Evolutionary conservation across 2,888 invertebrate species (phyloP).

Genomic region (Amblyteles armatorius): DNA sequence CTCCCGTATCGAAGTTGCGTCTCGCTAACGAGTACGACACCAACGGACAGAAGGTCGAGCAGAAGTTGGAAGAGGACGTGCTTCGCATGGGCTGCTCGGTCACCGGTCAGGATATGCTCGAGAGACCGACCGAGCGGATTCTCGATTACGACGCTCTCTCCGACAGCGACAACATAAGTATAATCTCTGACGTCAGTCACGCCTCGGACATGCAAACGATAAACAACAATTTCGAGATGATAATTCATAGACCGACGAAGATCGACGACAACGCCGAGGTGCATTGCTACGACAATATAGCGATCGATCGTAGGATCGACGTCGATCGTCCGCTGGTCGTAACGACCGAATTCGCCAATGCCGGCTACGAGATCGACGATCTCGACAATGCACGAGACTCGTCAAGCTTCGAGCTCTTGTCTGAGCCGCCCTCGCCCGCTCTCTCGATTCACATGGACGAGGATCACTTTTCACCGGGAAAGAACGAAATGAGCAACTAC

Average conservation of each 20-base stretch:
- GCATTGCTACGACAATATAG: neutral
- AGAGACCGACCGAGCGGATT: conserved; percentile 49
- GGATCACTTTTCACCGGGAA: conserved; percentile 67
- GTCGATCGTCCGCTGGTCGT: neutral
- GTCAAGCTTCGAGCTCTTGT: conserved; percentile 71
- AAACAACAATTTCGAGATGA: conserved; percentile 75
- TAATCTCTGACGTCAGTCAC: conserved; percentile 76
- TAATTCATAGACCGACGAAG: conserved; percentile 74
- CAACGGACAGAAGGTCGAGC: neutral
- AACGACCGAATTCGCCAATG: neutral
- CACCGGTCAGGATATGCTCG: conserved; percentile 59
- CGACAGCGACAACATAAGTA: conserved; percentile 81
- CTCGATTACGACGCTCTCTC: conserved; percentile 73
- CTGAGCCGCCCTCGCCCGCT: conserved; percentile 68
- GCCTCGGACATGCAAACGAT: conserved; percentile 68
- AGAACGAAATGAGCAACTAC: conserved; percentile 54
- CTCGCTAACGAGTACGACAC: neutral
- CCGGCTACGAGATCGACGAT: conserved; percentile 51
- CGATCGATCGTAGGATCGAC: neutral
- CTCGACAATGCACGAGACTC: conserved; percentile 68
- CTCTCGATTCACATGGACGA: conserved; percentile 70
- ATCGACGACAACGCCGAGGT: conserved; percentile 60
- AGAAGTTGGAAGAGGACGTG: conserved; percentile 17
- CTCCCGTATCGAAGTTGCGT: conserved; percentile 34
- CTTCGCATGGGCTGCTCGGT: conserved; percentile 50